Conservation (phyloP, 2,113 vertebrate genomes). For the Bujurquina vittata region DNA sequence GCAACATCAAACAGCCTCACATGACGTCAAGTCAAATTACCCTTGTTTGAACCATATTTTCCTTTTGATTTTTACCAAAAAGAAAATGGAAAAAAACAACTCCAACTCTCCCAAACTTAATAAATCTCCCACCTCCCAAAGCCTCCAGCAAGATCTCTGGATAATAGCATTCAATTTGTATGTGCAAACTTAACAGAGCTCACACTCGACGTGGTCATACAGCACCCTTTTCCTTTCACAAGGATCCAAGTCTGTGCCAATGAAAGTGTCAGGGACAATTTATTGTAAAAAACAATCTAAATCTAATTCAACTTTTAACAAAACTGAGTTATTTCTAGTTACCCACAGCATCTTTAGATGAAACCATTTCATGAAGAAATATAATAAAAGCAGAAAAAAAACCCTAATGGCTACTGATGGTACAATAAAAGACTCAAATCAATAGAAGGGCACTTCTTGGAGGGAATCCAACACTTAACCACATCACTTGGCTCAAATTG, state of each 20-base stretch:
- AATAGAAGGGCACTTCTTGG: conserved; percentile 67
- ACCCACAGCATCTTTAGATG: conserved; percentile 1
- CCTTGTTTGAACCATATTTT: neutral
- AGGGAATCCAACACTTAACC: conserved; percentile 50
- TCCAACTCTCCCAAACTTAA: neutral
- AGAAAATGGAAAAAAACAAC: neutral
- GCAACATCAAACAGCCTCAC: conserved; percentile 18
- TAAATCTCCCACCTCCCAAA: neutral
- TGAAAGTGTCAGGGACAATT: neutral
- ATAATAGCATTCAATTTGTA: neutral
- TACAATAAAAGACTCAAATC: conserved; percentile 68
- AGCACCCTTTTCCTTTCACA: neutral
- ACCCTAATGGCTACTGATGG: conserved; percentile 51
- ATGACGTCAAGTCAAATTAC: neutral
- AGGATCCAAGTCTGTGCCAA: conserved; percentile 27
- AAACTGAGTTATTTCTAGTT: conserved; percentile 7
- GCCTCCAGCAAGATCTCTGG: neutral
- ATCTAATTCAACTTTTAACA: conserved; percentile 20
- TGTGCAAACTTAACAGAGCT: conserved; percentile 13
- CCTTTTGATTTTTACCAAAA: conserved; percentile 4
- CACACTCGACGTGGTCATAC: neutral
- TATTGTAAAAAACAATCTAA: neutral
- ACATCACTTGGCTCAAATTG: conserved; percentile 41
- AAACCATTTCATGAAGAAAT: conserved; percentile 50
- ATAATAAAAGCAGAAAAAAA: conserved; percentile 45